A percentile compares a stretch with the other conserved stretches of the same genome.
phyloP scores from a whole-genome alignment of 1,140 invertebrate species.

The Drosophila rhopaloa region DNA sequence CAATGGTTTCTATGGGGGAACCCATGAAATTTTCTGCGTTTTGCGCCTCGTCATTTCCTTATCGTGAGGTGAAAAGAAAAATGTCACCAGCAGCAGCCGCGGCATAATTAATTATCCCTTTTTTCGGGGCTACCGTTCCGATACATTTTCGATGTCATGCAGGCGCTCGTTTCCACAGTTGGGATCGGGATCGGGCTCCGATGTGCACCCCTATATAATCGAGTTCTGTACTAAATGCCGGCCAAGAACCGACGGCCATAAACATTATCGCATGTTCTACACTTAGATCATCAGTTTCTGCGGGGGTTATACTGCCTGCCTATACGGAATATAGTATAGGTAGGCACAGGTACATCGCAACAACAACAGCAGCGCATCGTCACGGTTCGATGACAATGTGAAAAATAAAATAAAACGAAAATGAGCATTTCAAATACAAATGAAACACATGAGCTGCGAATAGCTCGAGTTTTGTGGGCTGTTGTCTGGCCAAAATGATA shows the following conservation, averaged over 20 bases:
- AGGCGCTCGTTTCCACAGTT: slow-evolving; percentile 45
- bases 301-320: slow-evolving; percentile 57
- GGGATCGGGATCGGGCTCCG: slow-evolving; percentile 22
- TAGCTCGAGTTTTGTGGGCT: slow-evolving; percentile 33
- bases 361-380: slow-evolving; percentile 53
- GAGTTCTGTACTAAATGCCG: slow-evolving; percentile 24
- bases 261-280: slow-evolving; percentile 80
- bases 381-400: slow-evolving; percentile 76
- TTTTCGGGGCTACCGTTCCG: slow-evolving; percentile 42
- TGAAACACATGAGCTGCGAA: slow-evolving; percentile 56
- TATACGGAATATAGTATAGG: slow-evolving; percentile 15
- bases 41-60: slow-evolving; percentile 76
- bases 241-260: slow-evolving; percentile 50
- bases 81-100: slow-evolving; percentile 58
- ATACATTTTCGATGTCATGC: slow-evolving; percentile 55
- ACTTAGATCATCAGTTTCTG: slow-evolving; percentile 73
- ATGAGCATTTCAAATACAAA: slow-evolving; percentile 41
- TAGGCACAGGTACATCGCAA: slow-evolving; percentile 67
- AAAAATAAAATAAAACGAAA: slow-evolving; percentile 54
- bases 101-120: slow-evolving; percentile 79
- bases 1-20: slow-evolving; percentile 43
- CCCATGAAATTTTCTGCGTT: slow-evolving; percentile 31
- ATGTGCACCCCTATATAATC: slow-evolving; percentile 68
- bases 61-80: slow-evolving; percentile 64
- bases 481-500: slow-evolving; percentile 49